Base-by-base conservation (phyloP, 2,113 vertebrate genomes). In the Galbula dea region DNA sequence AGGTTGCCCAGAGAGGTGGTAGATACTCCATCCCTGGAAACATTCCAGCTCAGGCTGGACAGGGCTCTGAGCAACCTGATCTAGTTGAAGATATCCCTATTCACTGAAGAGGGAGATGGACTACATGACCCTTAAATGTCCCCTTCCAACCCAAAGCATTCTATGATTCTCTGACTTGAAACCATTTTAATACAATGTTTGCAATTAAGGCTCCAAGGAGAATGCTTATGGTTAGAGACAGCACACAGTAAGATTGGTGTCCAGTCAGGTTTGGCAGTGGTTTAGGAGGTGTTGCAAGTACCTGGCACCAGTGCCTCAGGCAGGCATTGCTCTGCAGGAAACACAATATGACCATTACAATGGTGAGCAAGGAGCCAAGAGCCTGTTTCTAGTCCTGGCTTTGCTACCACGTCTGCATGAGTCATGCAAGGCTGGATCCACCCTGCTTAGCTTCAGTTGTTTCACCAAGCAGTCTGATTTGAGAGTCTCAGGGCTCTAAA, bases 231-330 rank as follows among this genome's bases (percentile, higher is more conserved):
- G 3, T 19, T 52, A 61, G n/a, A 46, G 39, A 30, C n/a, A 21
- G 27, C 3, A 3, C 5, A 2, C 0, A 67, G 30, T 45, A 74
- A 95, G 86, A 77, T 0, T 3, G 11, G 7, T 46, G 15, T 20
- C 46, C 1, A 1, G 18, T 32, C 41, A 29, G 10, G 27, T 22
- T 61, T 80, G 63, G 59, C 30, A 52, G 29, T 16, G 55, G 7
- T 72, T 63, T 26, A 15, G 34, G 27, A 75, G 26, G 9, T 67
- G 20, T 7, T 67, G 55, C 22, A n/a, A 54, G 8, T 48, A 71
- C 12, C 19, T 39, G 39, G n/a, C 3, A 4, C 0, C 0, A 43
- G n/a, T 43, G 37, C 37, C 11, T 87, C 61, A 12, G 4, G 7
- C 11, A 86, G 45, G 5, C 8, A 67, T 62, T 83, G 32, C 34